Evolutionary conservation across 2,113 vertebrate species (phyloP).

Genomic region (Lagopus leucura): DNA sequence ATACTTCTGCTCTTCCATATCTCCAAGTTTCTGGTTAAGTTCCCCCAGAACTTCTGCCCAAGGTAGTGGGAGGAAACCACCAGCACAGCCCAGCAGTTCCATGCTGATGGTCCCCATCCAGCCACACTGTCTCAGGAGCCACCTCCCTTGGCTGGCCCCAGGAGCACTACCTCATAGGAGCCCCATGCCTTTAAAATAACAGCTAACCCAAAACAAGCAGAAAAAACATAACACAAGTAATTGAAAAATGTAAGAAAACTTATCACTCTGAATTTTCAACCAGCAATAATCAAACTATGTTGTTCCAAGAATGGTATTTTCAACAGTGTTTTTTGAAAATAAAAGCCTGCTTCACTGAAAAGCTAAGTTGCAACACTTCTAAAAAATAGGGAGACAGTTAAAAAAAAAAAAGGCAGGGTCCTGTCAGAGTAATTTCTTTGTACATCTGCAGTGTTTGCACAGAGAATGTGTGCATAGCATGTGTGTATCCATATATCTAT

Average conservation of each 20-base stretch:
- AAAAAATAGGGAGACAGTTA: not conserved
- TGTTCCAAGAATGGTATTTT: not conserved
- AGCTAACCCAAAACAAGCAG: not conserved
- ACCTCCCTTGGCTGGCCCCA: no score
- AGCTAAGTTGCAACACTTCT: not conserved
- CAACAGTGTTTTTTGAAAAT: not conserved
- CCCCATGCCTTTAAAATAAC: not conserved
- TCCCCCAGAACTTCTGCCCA: not conserved
- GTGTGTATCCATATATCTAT: slow-evolving; percentile 11
- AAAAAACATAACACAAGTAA: not conserved
- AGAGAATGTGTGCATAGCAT: fast-evolving
- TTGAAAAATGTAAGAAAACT: not conserved
- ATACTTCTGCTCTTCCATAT: not conserved
- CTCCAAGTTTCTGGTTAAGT: slow-evolving; percentile 31
- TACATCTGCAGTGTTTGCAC: not conserved
- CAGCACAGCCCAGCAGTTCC: not conserved
- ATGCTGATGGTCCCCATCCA: no score
- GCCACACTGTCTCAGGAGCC: no score
- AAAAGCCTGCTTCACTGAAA: not conserved
- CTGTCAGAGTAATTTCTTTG: not conserved
- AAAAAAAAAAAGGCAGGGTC: not conserved
- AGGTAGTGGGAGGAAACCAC: not conserved
- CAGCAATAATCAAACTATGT: not conserved
- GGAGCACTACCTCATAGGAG: not conserved
- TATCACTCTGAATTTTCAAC: not conserved